Percentiles rank a stretch among this genome's conserved stretches.
phyloP scores from a whole-genome alignment of 2,888 invertebrate genomes.

The Clitarchus hookeri region DNA sequence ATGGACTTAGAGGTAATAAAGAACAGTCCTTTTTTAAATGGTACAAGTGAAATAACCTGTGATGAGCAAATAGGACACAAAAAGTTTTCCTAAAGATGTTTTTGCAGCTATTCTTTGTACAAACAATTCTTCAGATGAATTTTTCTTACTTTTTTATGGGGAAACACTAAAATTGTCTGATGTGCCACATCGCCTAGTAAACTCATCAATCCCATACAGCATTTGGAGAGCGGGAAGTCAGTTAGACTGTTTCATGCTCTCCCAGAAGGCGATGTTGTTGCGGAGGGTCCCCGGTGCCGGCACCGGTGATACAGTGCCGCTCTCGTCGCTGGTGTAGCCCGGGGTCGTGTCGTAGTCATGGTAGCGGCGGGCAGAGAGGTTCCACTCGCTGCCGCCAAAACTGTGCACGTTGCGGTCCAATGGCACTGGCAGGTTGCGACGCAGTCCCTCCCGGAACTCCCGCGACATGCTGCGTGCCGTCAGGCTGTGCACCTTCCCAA shows the following conservation, averaged over 20 bases:
- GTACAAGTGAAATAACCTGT: no score
- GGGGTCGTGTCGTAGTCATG: conserved; percentile 30
- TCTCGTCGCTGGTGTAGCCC: conserved; percentile 44
- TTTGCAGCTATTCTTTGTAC: no score
- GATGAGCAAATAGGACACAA: no score
- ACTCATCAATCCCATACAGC: no score
- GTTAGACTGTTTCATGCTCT: conserved; percentile 47
- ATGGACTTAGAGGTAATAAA: no score
- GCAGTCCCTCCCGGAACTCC: conserved; percentile 73
- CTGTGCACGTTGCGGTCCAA: conserved; percentile 41
- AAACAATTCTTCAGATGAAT: no score
- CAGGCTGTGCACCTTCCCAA: conserved; percentile 67
- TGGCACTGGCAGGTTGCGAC: conserved; percentile 50
- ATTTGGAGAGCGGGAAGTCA: background rate
- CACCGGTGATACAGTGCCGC: conserved; percentile 46
- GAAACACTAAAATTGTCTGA: no score
- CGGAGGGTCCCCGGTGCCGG: conserved; percentile 46
- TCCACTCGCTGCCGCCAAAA: conserved; percentile 20
- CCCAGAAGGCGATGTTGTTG: conserved; percentile 53
- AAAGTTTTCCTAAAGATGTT: no score
- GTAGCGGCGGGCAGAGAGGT: background rate
- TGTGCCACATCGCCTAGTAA: no score
- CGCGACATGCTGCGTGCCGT: conserved; percentile 79
- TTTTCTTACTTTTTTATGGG: no score
- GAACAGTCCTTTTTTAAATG: no score